phyloP scores from a whole-genome alignment of 2,888 invertebrate genomes.

The Acleris literana region DNA sequence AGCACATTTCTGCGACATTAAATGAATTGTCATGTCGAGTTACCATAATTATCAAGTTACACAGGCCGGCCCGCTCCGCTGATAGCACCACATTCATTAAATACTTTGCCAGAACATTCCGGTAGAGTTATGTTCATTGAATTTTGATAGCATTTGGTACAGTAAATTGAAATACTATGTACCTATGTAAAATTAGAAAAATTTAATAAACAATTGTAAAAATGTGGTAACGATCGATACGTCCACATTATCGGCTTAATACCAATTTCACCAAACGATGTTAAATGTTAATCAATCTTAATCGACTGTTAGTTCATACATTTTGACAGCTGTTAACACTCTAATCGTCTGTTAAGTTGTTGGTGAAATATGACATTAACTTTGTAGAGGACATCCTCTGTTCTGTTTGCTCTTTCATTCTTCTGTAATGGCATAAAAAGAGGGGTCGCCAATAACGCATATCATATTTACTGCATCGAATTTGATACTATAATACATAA shows the following conservation, averaged over 20 bases:
- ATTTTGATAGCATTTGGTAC: constrained; percentile 23
- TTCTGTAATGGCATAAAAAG: too few species aligned
- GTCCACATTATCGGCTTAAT: neutral
- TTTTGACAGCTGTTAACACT: too few species aligned
- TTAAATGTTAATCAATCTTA: too few species aligned
- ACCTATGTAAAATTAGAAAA: neutral
- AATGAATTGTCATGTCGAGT: constrained; percentile 69
- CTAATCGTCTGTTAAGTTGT: too few species aligned
- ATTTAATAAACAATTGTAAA: constrained; percentile 9
- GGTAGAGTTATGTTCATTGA: constrained; percentile 30
- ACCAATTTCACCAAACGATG: too few species aligned
- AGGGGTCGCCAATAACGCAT: too few species aligned
- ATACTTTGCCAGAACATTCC: constrained; percentile 24
- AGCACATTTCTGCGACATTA: constrained; percentile 70
- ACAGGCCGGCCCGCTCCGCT: constrained; percentile 24
- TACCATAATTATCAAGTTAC: constrained; percentile 57
- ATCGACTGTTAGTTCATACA: too few species aligned
- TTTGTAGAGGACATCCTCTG: too few species aligned
- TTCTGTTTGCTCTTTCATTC: too few species aligned
- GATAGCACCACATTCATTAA: constrained; percentile 30
- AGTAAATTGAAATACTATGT: constrained; percentile 12
- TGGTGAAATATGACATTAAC: too few species aligned
- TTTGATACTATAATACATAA: too few species aligned
- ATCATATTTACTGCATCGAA: too few species aligned
- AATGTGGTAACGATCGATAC: neutral